A percentile compares a stretch with the other conserved stretches of the same genome.
phyloP scores from a whole-genome alignment of 2,113 vertebrate species.

The Entomyzon cyanotis region DNA sequence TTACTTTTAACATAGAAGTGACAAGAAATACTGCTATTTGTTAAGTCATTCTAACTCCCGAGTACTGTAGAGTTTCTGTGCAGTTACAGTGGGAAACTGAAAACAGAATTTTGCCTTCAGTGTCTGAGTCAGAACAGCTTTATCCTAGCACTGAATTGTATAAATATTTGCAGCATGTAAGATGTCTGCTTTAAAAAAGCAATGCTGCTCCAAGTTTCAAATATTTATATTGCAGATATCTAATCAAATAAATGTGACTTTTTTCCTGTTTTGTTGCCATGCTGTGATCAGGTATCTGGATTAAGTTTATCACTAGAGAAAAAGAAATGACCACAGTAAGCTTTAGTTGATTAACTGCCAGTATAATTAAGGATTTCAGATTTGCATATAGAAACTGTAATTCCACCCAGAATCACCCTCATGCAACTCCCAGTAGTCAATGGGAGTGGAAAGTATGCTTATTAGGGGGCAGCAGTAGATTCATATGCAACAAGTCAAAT shows the following conservation, averaged over 20 bases:
- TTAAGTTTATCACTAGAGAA: not conserved
- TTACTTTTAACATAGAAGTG: not conserved
- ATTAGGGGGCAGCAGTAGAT: not conserved
- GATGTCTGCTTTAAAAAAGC: constrained; percentile 51
- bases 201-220: constrained; percentile 30
- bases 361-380: not conserved
- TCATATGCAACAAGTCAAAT: not conserved
- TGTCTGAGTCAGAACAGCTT: constrained; percentile 37
- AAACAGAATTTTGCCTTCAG: constrained; percentile 24
- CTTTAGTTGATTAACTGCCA: not conserved
- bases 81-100: not conserved
- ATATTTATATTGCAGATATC: constrained; percentile 41
- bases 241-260: constrained; percentile 9
- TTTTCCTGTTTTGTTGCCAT: not conserved
- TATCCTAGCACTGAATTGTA: not conserved
- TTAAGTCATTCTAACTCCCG: not conserved
- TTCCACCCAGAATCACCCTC: not conserved
- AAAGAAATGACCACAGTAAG: not conserved
- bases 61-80: not conserved
- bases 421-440: not conserved
- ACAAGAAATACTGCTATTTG: not conserved
- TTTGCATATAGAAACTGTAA: not conserved
- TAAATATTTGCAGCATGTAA: constrained; percentile 41
- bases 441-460: not conserved
- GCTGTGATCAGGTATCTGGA: not conserved